A percentile compares a stretch with the other conserved stretches of the same genome.
Evolutionary conservation across 2,888 invertebrate genomes (phyloP).

Genomic region (Acanthosepion pharaonis): DNA sequence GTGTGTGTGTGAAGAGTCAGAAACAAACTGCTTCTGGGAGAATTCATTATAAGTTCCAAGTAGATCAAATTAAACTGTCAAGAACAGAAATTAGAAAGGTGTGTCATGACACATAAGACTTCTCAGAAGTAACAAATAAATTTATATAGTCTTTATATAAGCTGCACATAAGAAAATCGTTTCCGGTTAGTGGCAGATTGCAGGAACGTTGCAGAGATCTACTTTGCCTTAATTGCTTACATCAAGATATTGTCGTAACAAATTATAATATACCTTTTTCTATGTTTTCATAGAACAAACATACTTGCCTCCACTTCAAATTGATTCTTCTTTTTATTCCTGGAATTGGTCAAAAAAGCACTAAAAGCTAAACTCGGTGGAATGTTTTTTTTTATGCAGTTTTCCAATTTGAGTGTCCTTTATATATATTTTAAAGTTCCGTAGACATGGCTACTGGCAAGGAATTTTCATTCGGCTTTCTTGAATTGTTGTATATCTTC

Average conservation of each 20-base stretch:
- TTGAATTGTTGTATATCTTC: too few species aligned
- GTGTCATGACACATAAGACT: background rate
- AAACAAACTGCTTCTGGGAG: background rate
- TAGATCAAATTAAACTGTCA: background rate
- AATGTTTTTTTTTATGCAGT: too few species aligned
- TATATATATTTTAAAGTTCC: too few species aligned
- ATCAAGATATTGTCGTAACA: background rate
- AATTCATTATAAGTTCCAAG: background rate
- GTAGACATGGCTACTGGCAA: too few species aligned
- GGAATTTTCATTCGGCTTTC: too few species aligned
- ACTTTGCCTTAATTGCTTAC: background rate
- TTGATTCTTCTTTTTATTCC: background rate
- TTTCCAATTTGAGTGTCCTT: too few species aligned
- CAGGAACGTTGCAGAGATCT: background rate
- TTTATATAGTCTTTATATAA: background rate
- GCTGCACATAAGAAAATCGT: background rate
- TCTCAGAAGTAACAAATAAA: background rate
- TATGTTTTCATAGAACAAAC: background rate
- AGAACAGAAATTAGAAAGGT: background rate
- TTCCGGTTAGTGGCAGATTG: background rate
- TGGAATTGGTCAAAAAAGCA: background rate
- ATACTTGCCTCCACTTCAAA: background rate
- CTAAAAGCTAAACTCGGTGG: too few species aligned
- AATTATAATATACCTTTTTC: background rate
- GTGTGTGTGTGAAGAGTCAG: too few species aligned